Evolutionary conservation across 2,888 invertebrate species (phyloP), one percentile per base, ranked within the genome.

Genomic region (Scaptomyza cyrtandrae): DNA sequence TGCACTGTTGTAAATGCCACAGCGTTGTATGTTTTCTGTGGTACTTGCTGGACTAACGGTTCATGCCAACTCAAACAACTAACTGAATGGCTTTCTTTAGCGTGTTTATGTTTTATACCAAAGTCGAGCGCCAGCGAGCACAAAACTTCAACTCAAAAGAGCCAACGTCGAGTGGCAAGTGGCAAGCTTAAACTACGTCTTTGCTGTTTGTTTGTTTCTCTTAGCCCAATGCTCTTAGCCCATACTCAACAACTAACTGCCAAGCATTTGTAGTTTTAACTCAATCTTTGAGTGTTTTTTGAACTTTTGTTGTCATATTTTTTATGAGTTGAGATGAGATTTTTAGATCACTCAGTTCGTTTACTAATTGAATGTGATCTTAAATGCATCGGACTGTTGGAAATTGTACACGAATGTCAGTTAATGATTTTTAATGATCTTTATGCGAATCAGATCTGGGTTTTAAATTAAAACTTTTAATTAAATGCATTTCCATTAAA

Each of bases 31-130:
- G 52, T 35, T 48, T n/a, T 48, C 19, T 52, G 58, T 44, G 63
- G 43, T 77, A 56, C 66, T 61, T 59, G 74, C 62, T 79, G 79
- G 72, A 78, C 80, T 80, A 83, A 86, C 82, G 82, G 71, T 84
- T 71, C 76, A 80, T 76, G 78, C 88, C 85, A 86, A 87, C 89
- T 90, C 90, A 82, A 88, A 81, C 85, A 90, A 86, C 84, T 68
- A 90, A 90, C 89, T 91, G 91, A 91, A 85, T 90, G 88, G 87
- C 86, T 90, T 91, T 90, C 90, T 90, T 90, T 80, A 75, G 83
- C 86, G 86, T 81, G 82, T 88, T 90, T 90, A 82, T 90, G 83
- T 89, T 91, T 91, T 91, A 91, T 91, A 91, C 89, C 78, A 73
- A 77, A 88, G 80, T 44, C 46, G 19, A 35, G 37, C 41, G 24